phyloP scores from a whole-genome alignment of 2,113 vertebrate species.

The Barnardius zonarius region DNA sequence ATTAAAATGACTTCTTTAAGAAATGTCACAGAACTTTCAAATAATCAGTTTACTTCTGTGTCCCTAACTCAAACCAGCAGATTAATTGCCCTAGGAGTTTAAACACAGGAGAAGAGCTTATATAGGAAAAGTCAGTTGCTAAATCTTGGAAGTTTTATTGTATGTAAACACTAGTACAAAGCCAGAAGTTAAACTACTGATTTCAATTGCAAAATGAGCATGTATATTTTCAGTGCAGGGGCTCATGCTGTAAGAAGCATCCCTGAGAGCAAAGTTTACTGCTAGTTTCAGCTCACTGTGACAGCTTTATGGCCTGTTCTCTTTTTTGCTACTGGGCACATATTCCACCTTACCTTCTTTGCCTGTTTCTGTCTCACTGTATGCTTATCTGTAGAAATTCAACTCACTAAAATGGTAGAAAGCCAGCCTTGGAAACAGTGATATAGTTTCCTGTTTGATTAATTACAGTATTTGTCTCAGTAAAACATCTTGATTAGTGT shows the following conservation, averaged over 20 bases:
- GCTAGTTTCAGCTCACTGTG: not conserved
- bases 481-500: not conserved
- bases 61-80: not conserved
- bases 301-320: not conserved
- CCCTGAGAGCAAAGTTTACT: not conserved
- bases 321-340: not conserved
- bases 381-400: not conserved
- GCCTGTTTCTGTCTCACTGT: not conserved
- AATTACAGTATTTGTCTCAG: not conserved
- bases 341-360: not conserved
- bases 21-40: not conserved
- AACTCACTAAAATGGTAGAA: not conserved
- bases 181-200: not conserved
- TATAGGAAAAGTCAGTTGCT: not conserved
- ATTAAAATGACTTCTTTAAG: not conserved
- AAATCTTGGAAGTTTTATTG: not conserved
- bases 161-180: not conserved
- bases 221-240: not conserved
- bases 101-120: not conserved
- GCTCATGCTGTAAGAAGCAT: not conserved
- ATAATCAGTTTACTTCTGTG: not conserved
- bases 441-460: not conserved
- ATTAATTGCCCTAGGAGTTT: not conserved
- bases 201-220: not conserved
- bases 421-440: not conserved